Conservation (phyloP, 1,140 invertebrate genomes). For the Copidosoma floridanum region DNA sequence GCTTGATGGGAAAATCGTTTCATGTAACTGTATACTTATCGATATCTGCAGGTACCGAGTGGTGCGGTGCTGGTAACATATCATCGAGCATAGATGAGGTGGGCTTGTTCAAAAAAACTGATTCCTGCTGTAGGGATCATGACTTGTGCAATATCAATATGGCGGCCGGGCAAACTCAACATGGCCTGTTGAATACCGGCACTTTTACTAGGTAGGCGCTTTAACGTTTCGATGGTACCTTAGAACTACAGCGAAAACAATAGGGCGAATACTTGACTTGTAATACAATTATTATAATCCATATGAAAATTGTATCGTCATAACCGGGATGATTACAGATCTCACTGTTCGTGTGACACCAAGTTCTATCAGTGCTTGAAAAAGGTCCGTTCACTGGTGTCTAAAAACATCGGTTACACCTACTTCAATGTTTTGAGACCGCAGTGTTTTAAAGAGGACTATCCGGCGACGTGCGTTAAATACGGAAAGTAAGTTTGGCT, state of each 20-base stretch:
- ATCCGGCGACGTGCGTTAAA: slow-evolving; percentile 55
- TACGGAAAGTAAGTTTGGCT: slow-evolving; percentile 49
- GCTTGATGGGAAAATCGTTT: too few relatives aligned
- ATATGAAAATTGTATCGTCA: too few relatives aligned
- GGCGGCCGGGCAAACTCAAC: slow-evolving; percentile 9
- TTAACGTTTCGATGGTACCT: not conserved
- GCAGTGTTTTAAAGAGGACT: slow-evolving; percentile 58
- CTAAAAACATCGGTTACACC: slow-evolving; percentile 57
- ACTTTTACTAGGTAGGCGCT: slow-evolving; percentile 42
- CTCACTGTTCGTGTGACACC: slow-evolving; percentile 61
- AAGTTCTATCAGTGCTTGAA: slow-evolving; percentile 60
- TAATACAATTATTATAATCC: too few relatives aligned
- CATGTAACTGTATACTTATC: too few relatives aligned
- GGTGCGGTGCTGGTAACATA: slow-evolving; percentile 61
- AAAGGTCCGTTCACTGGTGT: slow-evolving; percentile 49
- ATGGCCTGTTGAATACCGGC: slow-evolving; percentile 49
- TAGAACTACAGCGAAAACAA: too few relatives aligned
- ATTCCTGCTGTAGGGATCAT: slow-evolving; percentile 57
- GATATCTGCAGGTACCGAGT: slow-evolving; percentile 54
- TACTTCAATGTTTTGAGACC: slow-evolving; percentile 61
- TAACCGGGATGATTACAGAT: too few relatives aligned
- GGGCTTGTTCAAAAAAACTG: slow-evolving; percentile 53
- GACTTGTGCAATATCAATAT: slow-evolving; percentile 41
- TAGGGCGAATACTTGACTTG: too few relatives aligned
- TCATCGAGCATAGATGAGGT: slow-evolving; percentile 53